Evolutionary conservation across 2,797 vertebrate species (phyloP), one percentile per base, ranked within the genome.

Genomic region (Meriones psammophilus): DNA sequence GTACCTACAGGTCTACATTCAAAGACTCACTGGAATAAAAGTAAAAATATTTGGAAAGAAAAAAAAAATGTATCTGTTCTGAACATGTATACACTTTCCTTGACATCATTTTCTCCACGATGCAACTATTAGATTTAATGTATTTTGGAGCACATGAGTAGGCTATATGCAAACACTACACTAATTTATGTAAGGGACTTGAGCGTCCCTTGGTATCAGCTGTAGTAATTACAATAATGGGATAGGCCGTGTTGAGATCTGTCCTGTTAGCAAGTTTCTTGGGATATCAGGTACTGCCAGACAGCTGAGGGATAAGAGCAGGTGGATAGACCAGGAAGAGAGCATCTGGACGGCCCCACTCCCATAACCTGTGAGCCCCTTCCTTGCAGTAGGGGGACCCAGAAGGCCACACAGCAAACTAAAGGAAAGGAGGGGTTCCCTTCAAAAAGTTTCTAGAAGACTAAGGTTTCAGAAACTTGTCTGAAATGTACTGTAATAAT

Each of bases 251-350:
- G 33, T 50, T 86, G 60, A 54, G 77, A 46, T 86, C 26, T 36
- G 54, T 87, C 50, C 78, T 20, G 33, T 69, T 74, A 58, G 62
- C 14, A 14, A 74, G 79, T 46, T 86, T 68, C 26, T 36, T 26
- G 58, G 54, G 39, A 33, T 73, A 28, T 58, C 60, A 3, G 26
- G 77, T 26, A 26, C 66, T 36, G 17, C 60, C 78, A 62, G 73
- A 15, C 0, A 3, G 33, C 56, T 76, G 69, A 39, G 20, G 62
- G 14, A 17, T 58, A 88, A 66, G 42, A 30, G 33, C 1, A 2
- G 22, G 50, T 1, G 2, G 62, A 1, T 0, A 13, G 73, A 15
- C 30, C 30, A 1, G 2, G 60, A 28, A 1, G 26, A 33, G 0
- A 9, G 22, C 77, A 64, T 15, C 39, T 58, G n/a, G 2, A 18